Base-by-base conservation (phyloP, 2,888 invertebrate species). In the Campoplex capitator region DNA sequence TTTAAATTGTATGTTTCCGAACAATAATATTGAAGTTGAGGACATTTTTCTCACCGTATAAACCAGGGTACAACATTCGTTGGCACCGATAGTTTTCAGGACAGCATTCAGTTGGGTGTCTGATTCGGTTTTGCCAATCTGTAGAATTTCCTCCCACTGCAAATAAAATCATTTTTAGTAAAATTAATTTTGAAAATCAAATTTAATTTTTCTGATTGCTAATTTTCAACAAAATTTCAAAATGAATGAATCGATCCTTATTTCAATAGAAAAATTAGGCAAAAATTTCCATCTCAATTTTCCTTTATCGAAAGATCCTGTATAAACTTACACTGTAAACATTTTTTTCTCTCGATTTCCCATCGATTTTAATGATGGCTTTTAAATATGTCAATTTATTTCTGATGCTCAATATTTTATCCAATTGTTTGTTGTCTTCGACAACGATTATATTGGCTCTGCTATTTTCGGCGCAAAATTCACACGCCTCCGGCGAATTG, bases 31-130 rank as follows among this genome's bases (percentile, higher is more conserved):
- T 62, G 58, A 48, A 28, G 35, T 42, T 48, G 9, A 6, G 9
- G 13, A 28, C 45, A 54, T 56, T 38, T 78, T 38, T 78, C 62
- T 83, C 95, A 97, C 97, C 56, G 98, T 98, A 92, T 97, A 98
- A 75, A 98, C 97, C 88, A 98, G 95, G 28, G 97, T 97, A 93
- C 98, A 98, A 94, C 98, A 98, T 94, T 98, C 97, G 92, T 98
- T 98, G 81, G 97, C 95, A 35, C 96, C 96, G 88, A 98, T 96
- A 65, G 95, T 95, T 93, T 96, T 97, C 62, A 98, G 93, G 9
- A 97, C 95, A 56, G 95, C 95, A 82, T 97, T 96, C 77, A 97
- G 95, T 89, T 96, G 95, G 38, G 96, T 95, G 91, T 98, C 97
- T 0, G 96, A 94, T 94, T 97, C 97, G 84, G 95, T 95, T 73